Base-by-base conservation (phyloP, 2,113 vertebrate species). In the Oreotrochilus melanogaster region DNA sequence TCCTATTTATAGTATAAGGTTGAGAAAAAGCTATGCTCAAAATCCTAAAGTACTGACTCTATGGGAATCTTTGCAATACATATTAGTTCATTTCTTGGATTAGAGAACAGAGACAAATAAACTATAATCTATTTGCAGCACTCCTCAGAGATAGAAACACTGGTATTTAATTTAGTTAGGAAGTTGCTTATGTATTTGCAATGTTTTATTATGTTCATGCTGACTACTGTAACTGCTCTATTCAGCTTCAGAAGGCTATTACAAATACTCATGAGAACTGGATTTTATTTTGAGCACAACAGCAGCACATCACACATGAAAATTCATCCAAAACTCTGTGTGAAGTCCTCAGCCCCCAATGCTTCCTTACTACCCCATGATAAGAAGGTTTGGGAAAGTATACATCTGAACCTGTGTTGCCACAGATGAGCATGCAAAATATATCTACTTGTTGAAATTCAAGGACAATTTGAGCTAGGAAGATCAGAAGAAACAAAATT, bases 91-190 rank as follows among this genome's bases (percentile, higher is more conserved):
- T 76, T 94, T 88, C 42, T 31, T 42, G 83, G 35, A 92, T 94
- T 85, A 66, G n/a, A 89, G 56, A 91, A 53, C 14, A 48, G 64
- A 82, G 31, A 86, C 35, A 94, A 89, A 89, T 66, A 81, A 92
- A 60, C 64, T 21, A 62, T 50, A 74, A 90, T 71, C 82, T 74
- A 53, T 88, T 85, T 94, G 45, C 67, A 92, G 43, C 0, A 0
- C 43, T 88, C 92, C 87, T 94, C 72, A 60, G 89, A 91, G 75
- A 83, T 27, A 28, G 3, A 67, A 92, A 92, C 61, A 75, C 22
- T 86, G 56, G 6, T 74, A 94, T 85, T 92, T 95, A 81, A 90
- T 88, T 94, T 82, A 75, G 61, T 90, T 95, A 88, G 71, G 70
- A 88, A 92, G 66, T 71, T n/a, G 57, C 66, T 90, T 71, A 67